Conservation (phyloP, 2,797 vertebrate species). For the Emys orbicularis region DNA sequence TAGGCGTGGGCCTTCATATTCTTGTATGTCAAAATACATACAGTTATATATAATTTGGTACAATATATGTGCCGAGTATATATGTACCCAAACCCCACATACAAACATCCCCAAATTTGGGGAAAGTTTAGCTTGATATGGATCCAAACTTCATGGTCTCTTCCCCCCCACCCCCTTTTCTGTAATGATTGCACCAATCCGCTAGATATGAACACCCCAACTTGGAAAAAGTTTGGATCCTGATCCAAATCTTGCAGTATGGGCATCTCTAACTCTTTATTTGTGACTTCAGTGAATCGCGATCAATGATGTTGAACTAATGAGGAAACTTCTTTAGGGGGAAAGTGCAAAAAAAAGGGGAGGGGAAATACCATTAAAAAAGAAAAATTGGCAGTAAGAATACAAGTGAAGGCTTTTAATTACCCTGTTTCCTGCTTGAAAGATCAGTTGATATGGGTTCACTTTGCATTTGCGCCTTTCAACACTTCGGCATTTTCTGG, state of each 20-base stretch:
- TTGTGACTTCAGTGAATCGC: background rate
- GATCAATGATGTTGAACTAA: conserved; percentile 39
- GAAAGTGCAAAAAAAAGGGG: background rate
- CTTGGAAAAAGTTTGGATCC: conserved; percentile 49
- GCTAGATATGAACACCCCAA: conserved; percentile 12
- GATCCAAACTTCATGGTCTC: conserved; percentile 34
- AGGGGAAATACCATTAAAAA: background rate
- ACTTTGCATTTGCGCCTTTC: conserved; percentile 26
- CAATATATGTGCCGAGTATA: conserved; percentile 12
- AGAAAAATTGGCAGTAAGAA: background rate
- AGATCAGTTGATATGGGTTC: background rate
- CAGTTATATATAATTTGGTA: conserved; percentile 58
- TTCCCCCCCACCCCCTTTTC: conserved; percentile 3
- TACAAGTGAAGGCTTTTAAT: background rate
- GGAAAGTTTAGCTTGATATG: conserved; percentile 63
- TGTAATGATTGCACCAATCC: conserved; percentile 22
- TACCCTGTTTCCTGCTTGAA: conserved; percentile 15
- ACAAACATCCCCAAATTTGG: conserved; percentile 56
- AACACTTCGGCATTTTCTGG: background rate
- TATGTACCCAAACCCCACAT: conserved; percentile 36
- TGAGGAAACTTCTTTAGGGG: background rate
- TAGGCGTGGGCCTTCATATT: conserved; percentile 69
- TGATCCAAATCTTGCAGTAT: conserved; percentile 66
- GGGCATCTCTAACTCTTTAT: conserved; percentile 66
- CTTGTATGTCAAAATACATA: conserved; percentile 75